Percentiles rank a stretch among this genome's conserved stretches.
These are phyloP conservation scores for Cheilosia pagana DNA, from an alignment of 2,888 invertebrate genomes.

Conservation along the genomic window DNA sequence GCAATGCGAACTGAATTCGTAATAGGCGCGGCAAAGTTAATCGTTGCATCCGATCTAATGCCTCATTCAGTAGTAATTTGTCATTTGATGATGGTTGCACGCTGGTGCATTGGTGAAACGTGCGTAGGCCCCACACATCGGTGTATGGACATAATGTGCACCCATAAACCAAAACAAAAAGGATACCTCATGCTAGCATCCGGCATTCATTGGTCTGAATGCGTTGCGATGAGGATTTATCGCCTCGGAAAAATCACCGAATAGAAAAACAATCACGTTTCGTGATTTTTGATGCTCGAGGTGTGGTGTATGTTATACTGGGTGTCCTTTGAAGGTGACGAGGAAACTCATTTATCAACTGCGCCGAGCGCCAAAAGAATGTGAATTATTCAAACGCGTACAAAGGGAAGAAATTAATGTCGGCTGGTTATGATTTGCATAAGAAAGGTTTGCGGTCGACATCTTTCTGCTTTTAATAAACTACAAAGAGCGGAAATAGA, in stretches of 20 bases:
- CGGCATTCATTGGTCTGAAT: conserved; percentile 68
- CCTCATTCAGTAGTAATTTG: conserved; percentile 73
- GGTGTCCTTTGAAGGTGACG: conserved; percentile 36
- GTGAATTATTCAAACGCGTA: not conserved
- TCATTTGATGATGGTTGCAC: conserved; percentile 60
- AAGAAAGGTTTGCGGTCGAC: not conserved
- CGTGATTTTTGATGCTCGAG: conserved; percentile 30
- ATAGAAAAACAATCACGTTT: conserved; percentile 68
- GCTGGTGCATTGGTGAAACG: conserved; percentile 37
- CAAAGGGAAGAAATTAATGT: not conserved
- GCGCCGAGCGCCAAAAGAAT: conserved; percentile 52
- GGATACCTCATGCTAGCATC: conserved; percentile 68
- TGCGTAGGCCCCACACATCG: conserved; percentile 69
- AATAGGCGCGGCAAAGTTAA: conserved; percentile 65
- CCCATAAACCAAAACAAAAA: conserved; percentile 67
- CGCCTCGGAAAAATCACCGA: conserved; percentile 55
- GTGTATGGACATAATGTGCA: conserved; percentile 45
- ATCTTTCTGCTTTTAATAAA: too few relatives aligned
- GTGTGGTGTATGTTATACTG: conserved; percentile 9
- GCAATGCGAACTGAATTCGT: conserved; percentile 71
- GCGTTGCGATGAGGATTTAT: conserved; percentile 69
- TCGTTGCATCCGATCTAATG: conserved; percentile 75
- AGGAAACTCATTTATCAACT: conserved; percentile 35
- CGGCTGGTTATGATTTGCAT: not conserved
- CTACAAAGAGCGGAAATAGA: too few relatives aligned